Base-by-base conservation (phyloP, 1,140 invertebrate species). In the Popillia japonica region DNA sequence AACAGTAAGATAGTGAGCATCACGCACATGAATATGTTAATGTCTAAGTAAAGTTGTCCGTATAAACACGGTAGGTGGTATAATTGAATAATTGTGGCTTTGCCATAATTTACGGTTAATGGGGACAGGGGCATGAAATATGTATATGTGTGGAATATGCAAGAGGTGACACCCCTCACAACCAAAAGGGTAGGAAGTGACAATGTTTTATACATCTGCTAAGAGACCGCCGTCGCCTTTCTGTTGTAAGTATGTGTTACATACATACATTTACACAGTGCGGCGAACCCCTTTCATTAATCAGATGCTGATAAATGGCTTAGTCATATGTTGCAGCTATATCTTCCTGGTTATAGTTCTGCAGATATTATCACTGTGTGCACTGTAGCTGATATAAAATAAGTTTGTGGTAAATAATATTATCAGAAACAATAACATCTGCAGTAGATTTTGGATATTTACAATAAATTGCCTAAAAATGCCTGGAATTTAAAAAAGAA, bases 51-150 rank as follows among this genome's bases (percentile, higher is more conserved):
- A 74, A 74, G 72, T 74, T 74, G 41, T 74, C 20, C 27, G 72
- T 74, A 41, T 78, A 74, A 78, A 72, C 61, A 40, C 20, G 61
- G 61, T 68, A 78, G 77, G 76, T 81, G 80, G 77, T 68, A 77
- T 81, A 81, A 81, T 81, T 81, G 80, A 81, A 81, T 81, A 81
- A 81, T 81, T 81, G 80, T 77, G 78, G 80, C 80, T 77, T 79
- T 76, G 80, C 77, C 78, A 79, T 81, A 81, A 81, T 81, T 81
- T 78, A 81, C 80, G 76, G 78, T 79, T 81, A 81, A 81, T 81
- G 76, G 80, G 78, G 78, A 80, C 77, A 77, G 80, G 74, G 80
- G 80, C 80, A 81, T 81, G 80, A 81, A 81, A 81, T 81, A 81
- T 79, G 78, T 77, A 79, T 68, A 34, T 81, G 72, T 77, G 77